Evolutionary conservation across 2,797 vertebrate genomes (phyloP).

Genomic region (Oceanodroma leucorhoa): DNA sequence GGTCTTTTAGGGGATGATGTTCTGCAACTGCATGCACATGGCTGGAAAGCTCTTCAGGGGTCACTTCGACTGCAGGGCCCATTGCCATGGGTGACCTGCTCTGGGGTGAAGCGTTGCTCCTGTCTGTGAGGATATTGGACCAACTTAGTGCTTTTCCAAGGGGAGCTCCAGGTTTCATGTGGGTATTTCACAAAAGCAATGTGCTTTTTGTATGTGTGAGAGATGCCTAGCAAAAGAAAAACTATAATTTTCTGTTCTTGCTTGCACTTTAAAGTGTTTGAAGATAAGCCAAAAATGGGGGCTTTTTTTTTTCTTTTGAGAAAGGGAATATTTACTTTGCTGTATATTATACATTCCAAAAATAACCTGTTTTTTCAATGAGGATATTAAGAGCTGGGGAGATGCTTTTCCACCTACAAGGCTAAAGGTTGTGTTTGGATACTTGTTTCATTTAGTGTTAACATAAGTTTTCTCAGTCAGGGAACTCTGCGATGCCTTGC

Average conservation of each 20-base stretch:
- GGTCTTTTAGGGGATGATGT: not conserved
- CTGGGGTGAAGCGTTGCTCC: not conserved
- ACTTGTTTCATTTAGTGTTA: not conserved
- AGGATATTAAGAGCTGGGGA: not conserved
- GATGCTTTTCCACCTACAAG: not conserved
- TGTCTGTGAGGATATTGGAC: not conserved
- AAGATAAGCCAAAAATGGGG: not conserved
- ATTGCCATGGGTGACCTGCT: not conserved
- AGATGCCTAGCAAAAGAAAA: not conserved
- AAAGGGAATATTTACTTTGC: not conserved
- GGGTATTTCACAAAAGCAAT: not conserved
- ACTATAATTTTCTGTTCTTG: not conserved
- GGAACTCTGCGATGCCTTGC: not conserved
- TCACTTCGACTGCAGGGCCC: not conserved
- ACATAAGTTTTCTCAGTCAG: not conserved
- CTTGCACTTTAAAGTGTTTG: not conserved
- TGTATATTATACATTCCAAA: not conserved
- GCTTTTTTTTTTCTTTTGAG: not conserved
- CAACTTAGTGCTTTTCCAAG: not conserved
- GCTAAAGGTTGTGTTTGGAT: not conserved
- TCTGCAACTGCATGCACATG: not conserved
- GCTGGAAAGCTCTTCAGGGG: not conserved
- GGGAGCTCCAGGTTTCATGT: not conserved
- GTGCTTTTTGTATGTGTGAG: not conserved
- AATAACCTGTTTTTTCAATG: not conserved